Conservation (phyloP, 1,140 invertebrate species). For the Pseudomyrmex concolor region DNA sequence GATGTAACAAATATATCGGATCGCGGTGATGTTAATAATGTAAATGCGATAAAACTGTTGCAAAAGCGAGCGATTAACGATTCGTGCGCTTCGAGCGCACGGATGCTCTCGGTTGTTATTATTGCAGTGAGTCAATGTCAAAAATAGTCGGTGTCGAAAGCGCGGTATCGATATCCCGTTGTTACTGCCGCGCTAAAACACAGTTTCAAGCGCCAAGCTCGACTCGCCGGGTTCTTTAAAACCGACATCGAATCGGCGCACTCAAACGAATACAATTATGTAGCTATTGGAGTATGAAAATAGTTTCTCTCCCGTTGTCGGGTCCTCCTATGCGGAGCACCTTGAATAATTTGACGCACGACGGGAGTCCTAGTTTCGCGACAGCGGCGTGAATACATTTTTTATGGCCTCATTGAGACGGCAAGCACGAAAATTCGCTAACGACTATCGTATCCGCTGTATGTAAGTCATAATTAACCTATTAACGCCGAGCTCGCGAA, state of each 20-base stretch:
- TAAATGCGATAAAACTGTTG: too few relatives aligned
- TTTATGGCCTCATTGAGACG: conserved; percentile 45
- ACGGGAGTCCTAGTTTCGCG: conserved; percentile 44
- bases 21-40: too few relatives aligned
- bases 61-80: too few relatives aligned
- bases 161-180: conserved; percentile 19
- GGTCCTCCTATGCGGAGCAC: conserved; percentile 43
- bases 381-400: conserved; percentile 48
- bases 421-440: conserved; percentile 34
- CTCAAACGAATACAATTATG: conserved; percentile 53
- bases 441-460: neutral
- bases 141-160: neutral
- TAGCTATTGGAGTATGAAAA: conserved; percentile 61
- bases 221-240: conserved; percentile 26
- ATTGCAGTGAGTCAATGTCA: neutral
- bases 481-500: neutral
- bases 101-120: neutral
- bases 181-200: neutral
- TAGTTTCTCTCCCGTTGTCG: conserved; percentile 49
- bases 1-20: too few relatives aligned
- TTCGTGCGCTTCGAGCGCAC: neutral
- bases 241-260: conserved; percentile 46
- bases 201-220: conserved; percentile 20
- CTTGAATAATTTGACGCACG: conserved; percentile 60
- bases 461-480: conserved; percentile 18